A percentile compares a stretch with the other conserved stretches of the same genome.
Evolutionary conservation across 2,888 invertebrate species (phyloP).

Genomic region (Orthosia gothica): DNA sequence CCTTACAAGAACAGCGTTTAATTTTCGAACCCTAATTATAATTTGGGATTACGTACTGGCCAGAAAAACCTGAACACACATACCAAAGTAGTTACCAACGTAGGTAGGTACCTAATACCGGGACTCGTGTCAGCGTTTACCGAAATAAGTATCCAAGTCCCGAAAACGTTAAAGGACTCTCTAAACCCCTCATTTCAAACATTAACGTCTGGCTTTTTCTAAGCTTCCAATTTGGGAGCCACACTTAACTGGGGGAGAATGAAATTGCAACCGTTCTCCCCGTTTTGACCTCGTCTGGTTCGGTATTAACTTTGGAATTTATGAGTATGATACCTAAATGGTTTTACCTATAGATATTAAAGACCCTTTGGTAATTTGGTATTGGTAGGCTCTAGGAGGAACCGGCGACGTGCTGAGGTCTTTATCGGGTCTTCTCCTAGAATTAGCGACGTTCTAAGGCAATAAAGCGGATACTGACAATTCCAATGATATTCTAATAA

Average conservation of each 20-base stretch:
- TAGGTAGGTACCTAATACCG: constrained; percentile 44
- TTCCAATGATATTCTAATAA: too few relatives aligned
- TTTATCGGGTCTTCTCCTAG: too few relatives aligned
- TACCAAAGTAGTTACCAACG: constrained; percentile 16
- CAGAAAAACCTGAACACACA: constrained; percentile 42
- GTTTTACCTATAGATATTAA: not conserved
- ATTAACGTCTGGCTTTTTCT: constrained; percentile 71
- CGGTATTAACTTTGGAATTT: constrained; percentile 51
- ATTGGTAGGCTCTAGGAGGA: not conserved
- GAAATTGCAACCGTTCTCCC: constrained; percentile 67
- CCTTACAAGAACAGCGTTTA: constrained; percentile 40
- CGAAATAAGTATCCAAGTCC: constrained; percentile 64
- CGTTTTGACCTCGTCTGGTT: constrained; percentile 61
- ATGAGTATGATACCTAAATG: constrained; percentile 9
- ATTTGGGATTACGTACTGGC: constrained; percentile 32
- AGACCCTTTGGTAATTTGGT: not conserved
- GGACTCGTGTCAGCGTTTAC: constrained; percentile 63
- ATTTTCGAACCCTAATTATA: constrained; percentile 53
- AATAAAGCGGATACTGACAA: not conserved
- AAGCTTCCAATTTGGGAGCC: constrained; percentile 71
- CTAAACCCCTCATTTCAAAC: constrained; percentile 67
- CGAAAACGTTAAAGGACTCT: constrained; percentile 63
- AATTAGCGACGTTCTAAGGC: too few relatives aligned
- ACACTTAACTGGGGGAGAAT: constrained; percentile 40
- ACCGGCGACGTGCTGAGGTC: not conserved